Base-by-base conservation (phyloP, 1,140 invertebrate genomes). In the Choristoneura fumiferana region DNA sequence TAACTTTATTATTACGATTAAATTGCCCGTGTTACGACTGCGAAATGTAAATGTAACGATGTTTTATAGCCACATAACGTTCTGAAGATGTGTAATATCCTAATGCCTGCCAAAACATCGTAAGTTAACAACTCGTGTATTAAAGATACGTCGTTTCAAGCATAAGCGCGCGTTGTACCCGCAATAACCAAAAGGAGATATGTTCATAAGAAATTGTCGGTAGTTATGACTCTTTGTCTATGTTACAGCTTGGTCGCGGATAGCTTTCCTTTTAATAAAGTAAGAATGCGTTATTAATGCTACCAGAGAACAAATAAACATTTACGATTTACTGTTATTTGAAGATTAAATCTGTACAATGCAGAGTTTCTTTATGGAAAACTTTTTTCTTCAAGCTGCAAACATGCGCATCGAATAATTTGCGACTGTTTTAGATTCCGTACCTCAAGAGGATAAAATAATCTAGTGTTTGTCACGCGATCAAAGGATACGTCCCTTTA, bases 31-130 rank as follows among this genome's bases (percentile, higher is more conserved):
- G 43, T 49, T 49, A 49, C 43, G 43, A 49, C 43, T 4, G 18
- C 43, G 4, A 49, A 49, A 49, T 49, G 43, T 49, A 49, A 49
- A 49, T 49, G 43, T 49, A 49, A 49, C 43, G 43, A 49, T 49
- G 18, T 49, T 49, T 49, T 49, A 49, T 29, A 17, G 18, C 43
- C 43, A 49, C 43, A 49, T 49, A 49, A 29, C 17, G 18, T 49
- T 49, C 17, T 12, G 18, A 49, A 49, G 18, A 49, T 22, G 43
- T 49, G 43, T 43, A 18, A 29, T 49, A 49, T 14, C 22, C 15
- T 17, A 3, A 43, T 14, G 9, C 18, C 4, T 8, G 4, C 1
- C 9, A 10, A 43, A 10, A 15, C 1, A 17, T 10, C 15, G 39
- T 18, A 43, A 18, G 1, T 17, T 17, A 0, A 8, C 5, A 10